Evolutionary conservation across 2,113 vertebrate genomes (phyloP).

Genomic region (Macrotus californicus): DNA sequence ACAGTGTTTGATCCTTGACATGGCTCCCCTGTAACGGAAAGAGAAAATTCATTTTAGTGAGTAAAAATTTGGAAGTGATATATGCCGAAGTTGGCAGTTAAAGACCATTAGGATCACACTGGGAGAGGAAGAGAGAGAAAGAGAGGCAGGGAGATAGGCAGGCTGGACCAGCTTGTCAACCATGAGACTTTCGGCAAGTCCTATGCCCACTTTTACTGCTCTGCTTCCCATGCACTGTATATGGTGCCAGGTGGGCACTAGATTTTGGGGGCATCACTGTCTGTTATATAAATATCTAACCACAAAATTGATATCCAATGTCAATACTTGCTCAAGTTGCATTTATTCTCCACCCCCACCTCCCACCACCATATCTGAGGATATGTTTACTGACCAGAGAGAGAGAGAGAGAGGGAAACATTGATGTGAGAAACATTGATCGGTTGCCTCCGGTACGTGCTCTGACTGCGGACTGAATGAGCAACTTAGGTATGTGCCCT

Average conservation of each 20-base stretch:
- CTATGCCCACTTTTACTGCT: rapidly evolving
- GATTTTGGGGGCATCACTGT: neutral
- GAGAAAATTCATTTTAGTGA: neutral
- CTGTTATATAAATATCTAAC: neutral
- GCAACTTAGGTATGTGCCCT: no score
- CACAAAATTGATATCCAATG: rapidly evolving
- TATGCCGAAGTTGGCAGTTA: neutral
- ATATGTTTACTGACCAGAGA: no score
- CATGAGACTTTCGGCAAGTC: neutral
- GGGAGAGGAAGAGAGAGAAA: neutral
- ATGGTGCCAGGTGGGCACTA: neutral
- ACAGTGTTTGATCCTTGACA: neutral
- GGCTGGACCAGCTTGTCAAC: neutral
- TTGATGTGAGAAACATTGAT: no score
- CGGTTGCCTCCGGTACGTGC: no score
- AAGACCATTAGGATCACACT: no score
- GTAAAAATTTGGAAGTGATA: neutral
- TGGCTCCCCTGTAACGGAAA: neutral
- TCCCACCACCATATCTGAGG: no score
- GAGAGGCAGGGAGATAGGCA: neutral
- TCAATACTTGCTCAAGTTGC: neutral
- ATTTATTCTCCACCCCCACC: no score
- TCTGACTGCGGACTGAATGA: no score
- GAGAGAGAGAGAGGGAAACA: no score
- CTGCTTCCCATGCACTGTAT: rapidly evolving